Conservation (phyloP, 2,113 vertebrate species). For the Anarrhichthys ocellatus region DNA sequence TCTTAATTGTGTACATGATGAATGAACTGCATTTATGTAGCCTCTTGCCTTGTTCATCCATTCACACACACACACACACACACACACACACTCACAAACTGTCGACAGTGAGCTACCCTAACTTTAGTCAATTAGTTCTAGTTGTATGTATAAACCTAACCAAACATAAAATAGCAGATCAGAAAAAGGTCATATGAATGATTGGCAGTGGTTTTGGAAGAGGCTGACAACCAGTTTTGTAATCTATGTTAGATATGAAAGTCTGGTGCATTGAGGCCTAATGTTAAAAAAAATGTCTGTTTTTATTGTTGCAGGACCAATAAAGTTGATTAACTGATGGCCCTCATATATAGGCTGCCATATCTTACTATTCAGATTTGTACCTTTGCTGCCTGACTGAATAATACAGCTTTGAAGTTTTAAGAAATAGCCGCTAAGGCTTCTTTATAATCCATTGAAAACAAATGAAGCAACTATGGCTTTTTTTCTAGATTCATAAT, state of each 20-base stretch:
- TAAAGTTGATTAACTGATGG: background rate
- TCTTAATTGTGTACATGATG: background rate
- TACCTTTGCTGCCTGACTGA: background rate
- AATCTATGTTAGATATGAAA: background rate
- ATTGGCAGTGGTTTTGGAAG: background rate
- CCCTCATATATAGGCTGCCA: background rate
- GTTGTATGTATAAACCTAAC: background rate
- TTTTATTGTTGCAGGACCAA: background rate
- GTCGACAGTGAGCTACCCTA: background rate
- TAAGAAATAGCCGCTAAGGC: background rate
- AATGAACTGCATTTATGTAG: background rate
- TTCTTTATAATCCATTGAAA: conserved; percentile 15
- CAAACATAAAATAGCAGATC: background rate
- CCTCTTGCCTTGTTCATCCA: background rate
- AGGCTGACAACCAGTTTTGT: background rate
- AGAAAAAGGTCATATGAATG: background rate
- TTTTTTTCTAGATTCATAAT: background rate
- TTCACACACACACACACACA: background rate
- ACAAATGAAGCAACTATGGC: conserved; percentile 12
- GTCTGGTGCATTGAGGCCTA: background rate
- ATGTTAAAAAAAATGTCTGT: background rate
- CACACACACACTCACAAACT: background rate
- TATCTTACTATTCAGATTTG: background rate
- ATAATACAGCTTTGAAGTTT: background rate
- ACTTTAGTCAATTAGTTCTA: background rate